These are phyloP conservation scores for Acanthosoma haemorrhoidale DNA, from an alignment of 2,888 invertebrate species.

Conservation along the genomic window DNA sequence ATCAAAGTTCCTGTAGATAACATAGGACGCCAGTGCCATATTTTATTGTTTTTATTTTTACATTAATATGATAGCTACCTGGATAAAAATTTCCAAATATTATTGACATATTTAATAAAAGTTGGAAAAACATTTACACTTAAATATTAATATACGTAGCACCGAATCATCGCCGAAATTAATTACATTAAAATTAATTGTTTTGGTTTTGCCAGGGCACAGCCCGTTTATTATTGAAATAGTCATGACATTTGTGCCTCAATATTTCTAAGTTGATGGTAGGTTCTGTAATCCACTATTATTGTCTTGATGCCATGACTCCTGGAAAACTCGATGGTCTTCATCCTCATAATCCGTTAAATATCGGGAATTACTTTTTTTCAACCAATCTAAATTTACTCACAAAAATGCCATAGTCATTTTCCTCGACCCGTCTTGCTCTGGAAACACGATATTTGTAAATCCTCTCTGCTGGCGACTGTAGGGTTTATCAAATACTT, in stretches of 20 bases:
- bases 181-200: too few species aligned
- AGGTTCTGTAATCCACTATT: too few species aligned
- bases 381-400: slow-evolving; percentile 30
- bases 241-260: neutral
- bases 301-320: slow-evolving; percentile 4
- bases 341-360: slow-evolving; percentile 24
- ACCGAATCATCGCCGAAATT: too few species aligned
- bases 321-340: slow-evolving; percentile 12
- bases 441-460: slow-evolving; percentile 30
- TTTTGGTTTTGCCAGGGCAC: slow-evolving; percentile 34
- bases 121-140: too few species aligned
- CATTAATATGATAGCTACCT: too few species aligned
- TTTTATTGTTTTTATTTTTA: too few species aligned
- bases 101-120: too few species aligned
- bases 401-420: slow-evolving; percentile 26
- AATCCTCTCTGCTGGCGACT: slow-evolving; percentile 25
- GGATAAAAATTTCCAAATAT: too few species aligned
- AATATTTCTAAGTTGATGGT: too few species aligned
- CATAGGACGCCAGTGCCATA: too few species aligned
- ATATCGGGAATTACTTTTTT: slow-evolving; percentile 29
- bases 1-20: too few species aligned
- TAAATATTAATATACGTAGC: too few species aligned
- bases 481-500: slow-evolving; percentile 21
- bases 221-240: slow-evolving; percentile 25
- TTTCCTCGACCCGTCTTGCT: slow-evolving; percentile 24